Evolutionary conservation across 2,888 invertebrate species (phyloP).

Genomic region (Drosophila paramelanica): DNA sequence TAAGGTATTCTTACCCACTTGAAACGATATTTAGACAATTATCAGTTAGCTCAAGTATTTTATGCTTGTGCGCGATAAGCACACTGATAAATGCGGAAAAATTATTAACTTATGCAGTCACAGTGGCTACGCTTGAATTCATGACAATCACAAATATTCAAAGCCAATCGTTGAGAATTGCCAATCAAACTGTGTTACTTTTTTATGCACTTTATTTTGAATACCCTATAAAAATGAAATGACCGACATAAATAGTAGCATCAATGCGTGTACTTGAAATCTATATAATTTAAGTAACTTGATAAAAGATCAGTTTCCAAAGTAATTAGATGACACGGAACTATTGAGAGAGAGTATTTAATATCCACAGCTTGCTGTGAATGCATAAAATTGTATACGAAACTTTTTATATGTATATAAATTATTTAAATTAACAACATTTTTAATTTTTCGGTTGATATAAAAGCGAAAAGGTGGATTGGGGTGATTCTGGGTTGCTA

Average conservation of each 20-base stretch:
- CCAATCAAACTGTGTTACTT: constrained; percentile 9
- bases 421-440: neutral
- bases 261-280: too few species aligned
- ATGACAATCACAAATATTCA: constrained; percentile 2
- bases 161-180: neutral
- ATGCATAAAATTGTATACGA: too few species aligned
- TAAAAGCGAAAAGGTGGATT: neutral
- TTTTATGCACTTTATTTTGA: neutral
- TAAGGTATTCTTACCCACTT: neutral
- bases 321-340: too few species aligned
- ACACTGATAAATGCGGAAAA: neutral
- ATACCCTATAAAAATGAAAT: neutral
- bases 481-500: constrained; percentile 21
- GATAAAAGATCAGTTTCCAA: too few species aligned
- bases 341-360: too few species aligned
- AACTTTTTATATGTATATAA: neutral
- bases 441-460: neutral
- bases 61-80: constrained; percentile 10
- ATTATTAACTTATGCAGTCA: neutral
- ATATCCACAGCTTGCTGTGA: too few species aligned
- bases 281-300: too few species aligned
- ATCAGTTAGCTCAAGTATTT: constrained; percentile 1
- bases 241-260: neutral
- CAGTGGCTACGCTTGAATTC: neutral
- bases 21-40: constrained; percentile 3